Percentiles rank a stretch among this genome's conserved stretches.
These are phyloP conservation scores for Cercopithecus mona DNA, from an alignment of 2,113 vertebrate species.

Conservation along the genomic window DNA sequence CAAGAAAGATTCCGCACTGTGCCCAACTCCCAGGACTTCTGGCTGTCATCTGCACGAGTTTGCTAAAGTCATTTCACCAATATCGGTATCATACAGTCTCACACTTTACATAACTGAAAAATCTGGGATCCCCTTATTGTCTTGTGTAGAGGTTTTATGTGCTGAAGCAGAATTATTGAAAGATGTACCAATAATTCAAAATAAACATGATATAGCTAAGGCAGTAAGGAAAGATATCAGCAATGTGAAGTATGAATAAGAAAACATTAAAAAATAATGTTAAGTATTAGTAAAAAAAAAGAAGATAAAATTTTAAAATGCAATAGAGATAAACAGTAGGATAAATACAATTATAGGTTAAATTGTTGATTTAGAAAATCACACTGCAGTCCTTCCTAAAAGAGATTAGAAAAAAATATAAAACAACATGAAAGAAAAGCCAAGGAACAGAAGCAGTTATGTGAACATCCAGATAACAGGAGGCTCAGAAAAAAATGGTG, in stretches of 20 bases:
- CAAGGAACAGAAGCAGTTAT: not conserved
- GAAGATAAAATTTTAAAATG: not conserved
- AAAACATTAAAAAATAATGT: constrained; percentile 25
- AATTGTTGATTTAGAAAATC: not conserved
- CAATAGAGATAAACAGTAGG: not conserved
- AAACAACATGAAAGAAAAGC: not conserved
- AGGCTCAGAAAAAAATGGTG: not conserved
- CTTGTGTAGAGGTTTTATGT: not conserved
- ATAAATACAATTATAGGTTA: not conserved
- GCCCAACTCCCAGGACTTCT: not conserved
- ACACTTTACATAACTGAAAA: not conserved
- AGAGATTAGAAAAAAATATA: not conserved
- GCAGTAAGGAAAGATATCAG: not conserved
- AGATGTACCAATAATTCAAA: not conserved
- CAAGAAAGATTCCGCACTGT: not conserved
- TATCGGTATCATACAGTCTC: not conserved
- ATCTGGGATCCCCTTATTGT: not conserved
- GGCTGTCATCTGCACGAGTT: not conserved
- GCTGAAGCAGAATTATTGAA: constrained; percentile 20
- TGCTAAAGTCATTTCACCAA: not conserved
- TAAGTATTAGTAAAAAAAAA: not conserved
- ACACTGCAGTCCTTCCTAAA: not conserved
- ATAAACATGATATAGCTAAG: not conserved
- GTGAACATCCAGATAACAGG: not conserved
- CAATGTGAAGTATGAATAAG: not conserved